A percentile compares a stretch with the other conserved stretches of the same genome.
Evolutionary conservation across 2,888 invertebrate species (phyloP).

Genomic region (Parochlus steinenii): DNA sequence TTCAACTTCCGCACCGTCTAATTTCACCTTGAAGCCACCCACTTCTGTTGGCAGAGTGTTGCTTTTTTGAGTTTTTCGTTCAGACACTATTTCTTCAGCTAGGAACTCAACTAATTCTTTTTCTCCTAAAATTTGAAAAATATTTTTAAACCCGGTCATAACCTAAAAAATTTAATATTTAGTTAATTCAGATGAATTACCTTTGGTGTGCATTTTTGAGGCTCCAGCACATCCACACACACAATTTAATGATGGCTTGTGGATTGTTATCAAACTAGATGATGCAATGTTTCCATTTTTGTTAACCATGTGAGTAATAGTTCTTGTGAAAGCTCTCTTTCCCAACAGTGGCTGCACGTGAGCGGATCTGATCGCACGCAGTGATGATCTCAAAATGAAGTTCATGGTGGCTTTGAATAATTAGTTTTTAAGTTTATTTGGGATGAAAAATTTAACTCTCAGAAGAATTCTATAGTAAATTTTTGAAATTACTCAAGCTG

Average conservation of each 20-base stretch:
- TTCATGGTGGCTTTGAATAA: constrained; percentile 8
- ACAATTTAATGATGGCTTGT: constrained; percentile 44
- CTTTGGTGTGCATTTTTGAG: constrained; percentile 50
- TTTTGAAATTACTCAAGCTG: too few species aligned
- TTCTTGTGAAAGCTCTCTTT: constrained; percentile 49
- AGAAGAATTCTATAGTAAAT: too few species aligned
- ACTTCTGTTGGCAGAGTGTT: constrained; percentile 58
- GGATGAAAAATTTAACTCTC: too few species aligned
- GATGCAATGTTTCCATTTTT: constrained; percentile 22
- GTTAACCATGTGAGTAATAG: constrained; percentile 55
- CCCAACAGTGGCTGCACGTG: constrained; percentile 21
- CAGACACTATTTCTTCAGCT: constrained; percentile 83
- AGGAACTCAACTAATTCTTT: constrained; percentile 79
- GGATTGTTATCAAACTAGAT: constrained; percentile 29
- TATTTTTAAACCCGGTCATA: constrained; percentile 11
- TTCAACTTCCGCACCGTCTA: constrained; percentile 71
- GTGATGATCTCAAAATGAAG: constrained; percentile 19
- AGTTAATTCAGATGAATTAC: constrained; percentile 28
- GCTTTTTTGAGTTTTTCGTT: constrained; percentile 65
- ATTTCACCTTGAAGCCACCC: constrained; percentile 63
- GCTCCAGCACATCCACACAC: constrained; percentile 46
- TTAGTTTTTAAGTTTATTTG: too few species aligned
- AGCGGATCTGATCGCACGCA: constrained; percentile 23
- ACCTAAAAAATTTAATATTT: constrained; percentile 8
- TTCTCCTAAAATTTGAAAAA: constrained; percentile 41